Evolutionary conservation across 2,113 vertebrate genomes (phyloP).

Genomic region (Rhinopomastus cyanomelas): DNA sequence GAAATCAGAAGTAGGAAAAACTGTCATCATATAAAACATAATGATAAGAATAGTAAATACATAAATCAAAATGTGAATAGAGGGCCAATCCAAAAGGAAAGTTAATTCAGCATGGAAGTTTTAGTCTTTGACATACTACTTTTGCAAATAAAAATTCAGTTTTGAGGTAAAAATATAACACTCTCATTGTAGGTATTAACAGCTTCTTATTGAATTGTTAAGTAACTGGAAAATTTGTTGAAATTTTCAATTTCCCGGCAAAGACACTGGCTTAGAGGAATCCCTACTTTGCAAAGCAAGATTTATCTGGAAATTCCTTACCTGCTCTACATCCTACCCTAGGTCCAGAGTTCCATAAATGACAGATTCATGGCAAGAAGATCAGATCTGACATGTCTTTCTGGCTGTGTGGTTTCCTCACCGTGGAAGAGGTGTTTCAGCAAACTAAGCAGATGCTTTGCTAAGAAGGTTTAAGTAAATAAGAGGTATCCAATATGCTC

Average conservation of each 20-base stretch:
- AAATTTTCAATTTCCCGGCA: not conserved
- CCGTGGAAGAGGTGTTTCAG: not conserved
- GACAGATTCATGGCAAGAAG: fast-evolving
- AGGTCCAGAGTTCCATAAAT: not conserved
- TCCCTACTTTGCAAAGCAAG: not conserved
- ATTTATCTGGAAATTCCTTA: not conserved
- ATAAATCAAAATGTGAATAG: not conserved
- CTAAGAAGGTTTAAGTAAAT: fast-evolving
- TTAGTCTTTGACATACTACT: not conserved
- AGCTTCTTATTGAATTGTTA: not conserved
- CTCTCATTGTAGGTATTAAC: fast-evolving
- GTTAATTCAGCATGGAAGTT: not conserved
- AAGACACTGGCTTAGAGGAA: fast-evolving
- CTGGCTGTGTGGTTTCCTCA: not conserved
- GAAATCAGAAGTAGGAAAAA: not conserved
- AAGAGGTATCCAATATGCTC: not conserved
- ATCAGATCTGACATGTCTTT: not conserved
- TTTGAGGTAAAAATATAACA: not conserved
- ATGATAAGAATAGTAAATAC: fast-evolving
- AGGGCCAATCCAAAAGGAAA: not conserved
- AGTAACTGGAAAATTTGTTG: fast-evolving
- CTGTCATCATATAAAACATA: not conserved
- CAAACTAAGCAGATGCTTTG: not conserved
- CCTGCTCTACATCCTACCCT: not conserved
- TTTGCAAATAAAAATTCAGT: not conserved